Base-by-base conservation (phyloP, 2,113 vertebrate species). In the Pollimyrus isidori region DNA sequence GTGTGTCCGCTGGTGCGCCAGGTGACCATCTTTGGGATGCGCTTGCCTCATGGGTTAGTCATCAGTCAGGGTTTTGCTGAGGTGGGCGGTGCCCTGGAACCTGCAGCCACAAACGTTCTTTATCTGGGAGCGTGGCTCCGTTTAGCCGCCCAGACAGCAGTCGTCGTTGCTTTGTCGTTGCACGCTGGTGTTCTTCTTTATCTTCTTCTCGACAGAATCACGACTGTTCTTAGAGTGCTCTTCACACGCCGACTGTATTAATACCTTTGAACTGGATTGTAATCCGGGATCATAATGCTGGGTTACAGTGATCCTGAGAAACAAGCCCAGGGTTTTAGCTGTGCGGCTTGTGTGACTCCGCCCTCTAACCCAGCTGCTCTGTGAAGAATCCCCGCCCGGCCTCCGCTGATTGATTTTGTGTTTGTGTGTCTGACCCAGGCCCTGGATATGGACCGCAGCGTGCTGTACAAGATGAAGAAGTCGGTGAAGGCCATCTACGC, bases 381-480 rank as follows among this genome's bases (percentile, higher is more conserved):
- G 83, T 5, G n/a, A 9, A 21, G 48, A 30, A 26, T 86, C 30
- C 30, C n/a, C n/a, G 0, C 26, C 48, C 11, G 35, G 13, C 26
- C 3, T 17, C 30, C 17, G 0, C 1, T 53, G n/a, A 48, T 26
- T n/a, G 3, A 87, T 19, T 19, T 26, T 30, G 11, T 53, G 50
- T 46, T 30, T 53, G 50, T 86, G 45, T 86, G 26, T 87, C 48
- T 89, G 91, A 90, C 30, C 65, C 91, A 99, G 98, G 97, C 98
- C 90, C 94, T 99, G 92, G 98, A 99, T 90, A 98, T 99, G 92
- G 98, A 99, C 93, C 96, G 98, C 91, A 98, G 97, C 87, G 98
- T 99, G 91, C 96, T 99, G 87, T 98, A 99, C 95, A 99, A 99
- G 94, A 99, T 99, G 98, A 99, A 99, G 96, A 99, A 99, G 93